These are phyloP conservation scores for Nemapogon koenigi DNA, from an alignment of 2,888 invertebrate genomes.

Conservation along the genomic window DNA sequence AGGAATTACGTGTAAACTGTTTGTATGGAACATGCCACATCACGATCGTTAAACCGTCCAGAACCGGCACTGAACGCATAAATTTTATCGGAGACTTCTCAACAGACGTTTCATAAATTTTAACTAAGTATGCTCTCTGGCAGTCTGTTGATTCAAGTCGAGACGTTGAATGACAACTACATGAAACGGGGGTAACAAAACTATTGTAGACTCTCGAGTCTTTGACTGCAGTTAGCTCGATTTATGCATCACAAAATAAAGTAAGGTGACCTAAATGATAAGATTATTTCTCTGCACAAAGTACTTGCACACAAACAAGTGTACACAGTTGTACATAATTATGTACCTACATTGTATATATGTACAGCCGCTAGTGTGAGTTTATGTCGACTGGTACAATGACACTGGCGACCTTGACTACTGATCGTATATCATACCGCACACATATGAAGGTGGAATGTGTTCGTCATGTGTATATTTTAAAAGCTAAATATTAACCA, in stretches of 20 bases:
- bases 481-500: too few relatives aligned
- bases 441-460: constrained; percentile 27
- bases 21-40: constrained; percentile 17
- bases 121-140: neutral
- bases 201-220: neutral
- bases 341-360: constrained; percentile 34
- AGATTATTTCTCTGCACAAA: constrained; percentile 53
- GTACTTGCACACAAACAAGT: constrained; percentile 16
- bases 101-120: constrained; percentile 7
- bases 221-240: constrained; percentile 22
- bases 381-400: constrained; percentile 40
- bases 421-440: constrained; percentile 41
- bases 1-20: constrained; percentile 6
- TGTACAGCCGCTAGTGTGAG: constrained; percentile 29
- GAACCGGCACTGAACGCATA: too few relatives aligned
- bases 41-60: constrained; percentile 21
- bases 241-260: constrained; percentile 40
- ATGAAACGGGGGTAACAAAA: neutral
- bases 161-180: constrained; percentile 4
- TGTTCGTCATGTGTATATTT: constrained; percentile 34
- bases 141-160: neutral
- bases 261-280: constrained; percentile 65
- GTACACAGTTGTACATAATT: constrained; percentile 1
- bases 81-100: constrained; percentile 12
- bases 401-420: constrained; percentile 63